phyloP scores from a whole-genome alignment of 2,888 invertebrate species.

The Isotomurus palustris region DNA sequence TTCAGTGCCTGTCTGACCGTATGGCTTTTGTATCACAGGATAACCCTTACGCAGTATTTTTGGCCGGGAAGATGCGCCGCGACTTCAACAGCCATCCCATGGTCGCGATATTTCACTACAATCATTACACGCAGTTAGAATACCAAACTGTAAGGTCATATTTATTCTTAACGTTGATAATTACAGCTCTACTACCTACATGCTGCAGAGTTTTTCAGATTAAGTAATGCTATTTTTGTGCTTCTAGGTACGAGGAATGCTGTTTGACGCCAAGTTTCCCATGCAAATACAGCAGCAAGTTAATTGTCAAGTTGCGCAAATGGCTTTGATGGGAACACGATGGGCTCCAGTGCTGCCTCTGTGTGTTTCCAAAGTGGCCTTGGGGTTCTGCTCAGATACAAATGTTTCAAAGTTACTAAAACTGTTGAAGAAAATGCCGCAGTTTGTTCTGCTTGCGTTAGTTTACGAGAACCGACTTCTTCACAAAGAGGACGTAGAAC shows the following conservation, averaged over 20 bases:
- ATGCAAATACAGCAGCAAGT: constrained; percentile 22
- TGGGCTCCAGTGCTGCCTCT: constrained; percentile 64
- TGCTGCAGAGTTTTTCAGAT: no score
- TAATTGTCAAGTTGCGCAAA: constrained; percentile 57
- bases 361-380: constrained; percentile 61
- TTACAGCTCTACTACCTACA: no score
- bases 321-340: constrained; percentile 63
- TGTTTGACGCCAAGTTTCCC: constrained; percentile 32
- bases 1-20: background rate
- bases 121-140: constrained; percentile 64
- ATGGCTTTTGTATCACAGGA: constrained; percentile 49
- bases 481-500: constrained; percentile 30
- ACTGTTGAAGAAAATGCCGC: constrained; percentile 65
- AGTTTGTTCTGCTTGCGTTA: constrained; percentile 63
- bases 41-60: constrained; percentile 67
- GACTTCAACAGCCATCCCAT: constrained; percentile 68
- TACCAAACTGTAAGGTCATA: constrained; percentile 59
- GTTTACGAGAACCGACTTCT: constrained; percentile 33
- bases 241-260: constrained; percentile 23
- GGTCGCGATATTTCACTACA: constrained; percentile 67
- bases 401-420: constrained; percentile 61
- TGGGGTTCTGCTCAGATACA: constrained; percentile 66
- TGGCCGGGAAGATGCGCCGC: constrained; percentile 66
- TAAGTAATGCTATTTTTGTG: no score
- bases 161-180: no score